A percentile compares a stretch with the other conserved stretches of the same genome.
Conservation (phyloP, 1,140 invertebrate species). For the Pachypeltis micranthus region DNA sequence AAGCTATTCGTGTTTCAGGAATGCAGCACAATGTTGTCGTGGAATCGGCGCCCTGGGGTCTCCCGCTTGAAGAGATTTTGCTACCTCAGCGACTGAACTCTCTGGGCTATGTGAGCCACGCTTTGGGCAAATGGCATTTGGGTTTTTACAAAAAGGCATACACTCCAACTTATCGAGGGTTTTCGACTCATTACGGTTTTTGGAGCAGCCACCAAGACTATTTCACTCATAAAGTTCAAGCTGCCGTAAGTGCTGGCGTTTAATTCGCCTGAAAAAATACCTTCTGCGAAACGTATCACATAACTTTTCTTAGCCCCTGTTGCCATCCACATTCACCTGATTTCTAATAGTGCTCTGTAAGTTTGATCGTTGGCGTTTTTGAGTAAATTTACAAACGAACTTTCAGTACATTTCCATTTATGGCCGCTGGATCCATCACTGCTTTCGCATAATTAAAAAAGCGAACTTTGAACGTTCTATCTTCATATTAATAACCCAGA, state of each 20-base stretch:
- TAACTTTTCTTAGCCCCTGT: too few relatives aligned
- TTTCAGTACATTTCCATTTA: too few relatives aligned
- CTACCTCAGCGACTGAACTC: slow-evolving; percentile 62
- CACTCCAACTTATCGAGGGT: slow-evolving; percentile 68
- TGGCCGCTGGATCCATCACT: too few relatives aligned
- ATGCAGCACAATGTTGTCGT: slow-evolving; percentile 64
- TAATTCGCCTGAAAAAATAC: too few relatives aligned
- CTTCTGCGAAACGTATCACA: too few relatives aligned
- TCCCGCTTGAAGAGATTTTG: slow-evolving; percentile 54
- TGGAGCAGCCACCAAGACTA: slow-evolving; percentile 72
- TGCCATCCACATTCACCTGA: too few relatives aligned
- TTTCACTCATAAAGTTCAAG: slow-evolving; percentile 51
- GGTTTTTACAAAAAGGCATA: slow-evolving; percentile 56
- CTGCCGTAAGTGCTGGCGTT: slow-evolving; percentile 45
- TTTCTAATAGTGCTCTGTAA: too few relatives aligned
- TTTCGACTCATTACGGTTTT: slow-evolving; percentile 71
- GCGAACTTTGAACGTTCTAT: too few relatives aligned
- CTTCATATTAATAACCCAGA: too few relatives aligned
- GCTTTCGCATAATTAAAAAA: too few relatives aligned
- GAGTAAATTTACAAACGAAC: too few relatives aligned
- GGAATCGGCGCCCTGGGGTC: slow-evolving; percentile 55
- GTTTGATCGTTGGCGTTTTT: too few relatives aligned
- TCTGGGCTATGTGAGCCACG: slow-evolving; percentile 65
- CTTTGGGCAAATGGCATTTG: slow-evolving; percentile 83
- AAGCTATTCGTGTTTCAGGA: slow-evolving; percentile 38